Evolutionary conservation across 2,888 invertebrate genomes (phyloP).

Genomic region (Polyommatus iphigenia): DNA sequence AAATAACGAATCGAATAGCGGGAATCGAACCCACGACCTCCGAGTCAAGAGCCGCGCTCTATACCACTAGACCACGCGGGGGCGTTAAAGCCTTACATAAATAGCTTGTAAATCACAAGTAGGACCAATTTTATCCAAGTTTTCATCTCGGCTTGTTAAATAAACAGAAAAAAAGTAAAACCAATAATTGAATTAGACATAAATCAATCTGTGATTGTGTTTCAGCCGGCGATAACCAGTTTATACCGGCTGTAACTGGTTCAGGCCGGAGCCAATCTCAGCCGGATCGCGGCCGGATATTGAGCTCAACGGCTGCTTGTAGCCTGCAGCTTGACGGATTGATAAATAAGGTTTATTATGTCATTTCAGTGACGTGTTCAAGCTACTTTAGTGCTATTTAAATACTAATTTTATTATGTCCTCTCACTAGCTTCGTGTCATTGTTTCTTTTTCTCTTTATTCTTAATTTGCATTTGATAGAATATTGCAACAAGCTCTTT

Average conservation of each 20-base stretch:
- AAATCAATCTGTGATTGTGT: background rate
- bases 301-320: background rate
- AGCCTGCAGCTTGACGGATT: background rate
- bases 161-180: background rate
- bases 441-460: too few species aligned
- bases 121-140: background rate
- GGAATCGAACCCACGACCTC: too few species aligned
- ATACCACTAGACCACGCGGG: too few species aligned
- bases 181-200: conserved; percentile 7
- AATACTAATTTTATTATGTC: background rate
- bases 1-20: too few species aligned
- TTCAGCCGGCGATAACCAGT: background rate
- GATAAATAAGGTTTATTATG: background rate
- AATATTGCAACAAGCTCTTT: too few species aligned
- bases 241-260: background rate
- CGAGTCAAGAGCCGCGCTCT: too few species aligned
- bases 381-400: background rate
- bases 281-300: background rate
- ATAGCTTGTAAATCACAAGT: background rate
- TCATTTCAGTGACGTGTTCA: background rate
- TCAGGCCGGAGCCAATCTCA: conserved; percentile 3
- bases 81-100: too few species aligned
- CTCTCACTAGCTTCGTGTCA: too few species aligned
- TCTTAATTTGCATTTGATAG: too few species aligned
- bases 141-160: background rate